Evolutionary conservation across 2,113 vertebrate genomes (phyloP), one percentile per base, ranked within the genome.

Genomic region (Marcusenius ussheri): DNA sequence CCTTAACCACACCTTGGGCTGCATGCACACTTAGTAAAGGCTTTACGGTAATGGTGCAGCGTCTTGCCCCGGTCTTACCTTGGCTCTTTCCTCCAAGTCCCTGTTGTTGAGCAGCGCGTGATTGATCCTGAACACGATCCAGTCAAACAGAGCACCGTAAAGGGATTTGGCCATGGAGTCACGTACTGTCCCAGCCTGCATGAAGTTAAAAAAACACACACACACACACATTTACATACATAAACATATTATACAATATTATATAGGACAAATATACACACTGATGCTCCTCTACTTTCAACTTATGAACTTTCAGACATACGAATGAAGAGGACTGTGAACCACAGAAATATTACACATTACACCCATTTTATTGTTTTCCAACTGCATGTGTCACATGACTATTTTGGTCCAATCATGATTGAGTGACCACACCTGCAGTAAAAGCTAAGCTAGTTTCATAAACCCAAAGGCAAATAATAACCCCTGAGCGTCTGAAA

Each of bases 91-190:
- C 90, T 98, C 98, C 93, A 99, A 93, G 92, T 98, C 98, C 94
- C 97, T 98, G 62, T 97, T 97, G 94, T 98, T 98, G 87, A 99
- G 96, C 92, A 99, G 97, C 0, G 98, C 98, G 0, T 99, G 98
- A 93, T 99, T 99, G 92, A 98, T 98, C 88, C 98, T 96, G 95
- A 99, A 99, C 91, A 99, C 98, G 7, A 99, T 99, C 98, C 98
- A 99, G 94, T 99, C 98, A 39, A 99, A 99, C 66, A 99, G 94
- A 8, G 98, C 97, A 0, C 97, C 97, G 93, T 99, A 99, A 89
- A 99, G 92, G 0, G 98, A 99, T 92, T 99, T 99, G 19, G 98
- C 98, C 98, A 99, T 98, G 45, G 98, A 99, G 94, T 99, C 98
- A 49, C 98, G 95, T 90, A 99, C 98, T 0, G 98, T 99, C 90